A percentile compares a stretch with the other conserved stretches of the same genome.
phyloP scores from a whole-genome alignment of 2,888 invertebrate genomes.

The Leuctra nigra region DNA sequence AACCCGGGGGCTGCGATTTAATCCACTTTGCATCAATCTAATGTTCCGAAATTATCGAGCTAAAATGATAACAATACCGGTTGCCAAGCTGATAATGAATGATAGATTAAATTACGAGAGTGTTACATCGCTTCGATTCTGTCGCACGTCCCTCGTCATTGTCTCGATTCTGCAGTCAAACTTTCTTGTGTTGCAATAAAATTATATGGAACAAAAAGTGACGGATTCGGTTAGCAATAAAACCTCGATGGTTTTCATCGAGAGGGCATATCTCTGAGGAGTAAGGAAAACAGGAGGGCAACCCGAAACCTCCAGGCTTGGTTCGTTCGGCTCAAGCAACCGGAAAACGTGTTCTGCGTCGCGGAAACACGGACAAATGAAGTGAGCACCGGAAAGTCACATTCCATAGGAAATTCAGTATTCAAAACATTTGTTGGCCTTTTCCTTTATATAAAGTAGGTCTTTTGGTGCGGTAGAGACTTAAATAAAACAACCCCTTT shows the following conservation, averaged over 20 bases:
- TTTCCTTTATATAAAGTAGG: conserved; percentile 11
- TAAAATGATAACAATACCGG: neutral
- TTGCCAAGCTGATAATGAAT: neutral
- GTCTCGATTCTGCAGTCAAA: neutral
- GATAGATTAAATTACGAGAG: neutral
- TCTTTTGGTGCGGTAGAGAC: conserved; percentile 1
- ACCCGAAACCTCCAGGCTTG: too few relatives aligned
- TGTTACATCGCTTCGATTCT: neutral
- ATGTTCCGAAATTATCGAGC: neutral
- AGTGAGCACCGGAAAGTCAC: conserved; percentile 27
- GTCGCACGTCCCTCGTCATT: too few relatives aligned
- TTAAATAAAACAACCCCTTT: conserved; percentile 10
- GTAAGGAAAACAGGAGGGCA: neutral
- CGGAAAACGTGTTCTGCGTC: conserved; percentile 26
- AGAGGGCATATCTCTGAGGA: too few relatives aligned
- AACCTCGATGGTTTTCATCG: too few relatives aligned
- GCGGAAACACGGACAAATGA: conserved; percentile 27
- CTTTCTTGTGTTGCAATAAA: too few relatives aligned
- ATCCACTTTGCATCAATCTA: neutral
- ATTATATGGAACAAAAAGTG: too few relatives aligned
- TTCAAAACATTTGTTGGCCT: conserved; percentile 26
- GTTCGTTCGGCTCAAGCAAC: conserved; percentile 21
- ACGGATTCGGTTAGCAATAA: too few relatives aligned
- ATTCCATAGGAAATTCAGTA: conserved; percentile 27
- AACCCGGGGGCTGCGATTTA: too few relatives aligned